Evolutionary conservation across 2,888 invertebrate species (phyloP).

Genomic region (Linhomoeus sp.): DNA sequence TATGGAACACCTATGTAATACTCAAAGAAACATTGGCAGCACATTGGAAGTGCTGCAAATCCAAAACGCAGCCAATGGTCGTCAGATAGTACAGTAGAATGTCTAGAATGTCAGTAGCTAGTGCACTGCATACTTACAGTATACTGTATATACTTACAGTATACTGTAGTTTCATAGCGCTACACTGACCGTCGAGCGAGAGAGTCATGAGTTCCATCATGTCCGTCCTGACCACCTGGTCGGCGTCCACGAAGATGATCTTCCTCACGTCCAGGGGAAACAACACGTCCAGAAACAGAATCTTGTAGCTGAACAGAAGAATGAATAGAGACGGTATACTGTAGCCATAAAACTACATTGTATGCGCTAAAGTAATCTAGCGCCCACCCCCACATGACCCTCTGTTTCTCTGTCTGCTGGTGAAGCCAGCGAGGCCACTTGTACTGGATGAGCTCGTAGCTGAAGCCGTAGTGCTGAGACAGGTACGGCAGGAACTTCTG

Average conservation of each 20-base stretch:
- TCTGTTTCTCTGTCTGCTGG: constrained; percentile 91
- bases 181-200: constrained; percentile 49
- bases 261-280: constrained; percentile 94
- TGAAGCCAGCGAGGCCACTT: constrained; percentile 99
- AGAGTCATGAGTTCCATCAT: constrained; percentile 33
- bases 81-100: too few relatives aligned
- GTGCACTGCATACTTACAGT: too few relatives aligned
- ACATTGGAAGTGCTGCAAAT: too few relatives aligned
- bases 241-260: constrained; percentile 97
- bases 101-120: too few relatives aligned
- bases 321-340: too few relatives aligned
- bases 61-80: too few relatives aligned
- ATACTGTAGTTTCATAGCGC: too few relatives aligned
- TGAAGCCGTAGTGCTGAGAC: constrained; percentile 84
- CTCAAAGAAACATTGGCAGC: too few relatives aligned
- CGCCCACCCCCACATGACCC: constrained; percentile 97
- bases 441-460: constrained; percentile 92
- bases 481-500: constrained; percentile 81
- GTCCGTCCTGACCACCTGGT: constrained; percentile 49
- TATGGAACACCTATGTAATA: too few relatives aligned
- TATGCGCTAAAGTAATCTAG: too few relatives aligned
- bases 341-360: too few relatives aligned
- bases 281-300: constrained; percentile 88
- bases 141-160: too few relatives aligned
- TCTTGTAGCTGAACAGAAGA: constrained; percentile 69